These are phyloP conservation scores for Vulpes vulpes DNA, from an alignment of 2,113 vertebrate genomes.

Conservation along the genomic window DNA sequence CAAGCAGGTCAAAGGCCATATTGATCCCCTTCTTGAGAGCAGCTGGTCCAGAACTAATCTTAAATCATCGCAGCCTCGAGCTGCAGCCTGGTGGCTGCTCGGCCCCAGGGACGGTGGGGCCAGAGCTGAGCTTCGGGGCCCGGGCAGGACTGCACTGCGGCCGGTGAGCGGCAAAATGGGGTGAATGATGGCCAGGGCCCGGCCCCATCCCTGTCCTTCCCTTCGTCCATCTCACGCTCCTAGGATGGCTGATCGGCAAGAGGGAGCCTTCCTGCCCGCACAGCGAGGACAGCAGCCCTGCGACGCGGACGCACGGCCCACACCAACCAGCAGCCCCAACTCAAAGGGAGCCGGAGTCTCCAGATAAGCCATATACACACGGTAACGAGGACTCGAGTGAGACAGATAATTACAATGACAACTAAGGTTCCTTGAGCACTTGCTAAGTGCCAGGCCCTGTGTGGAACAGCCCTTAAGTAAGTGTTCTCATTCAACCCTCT, in stretches of 20 bases:
- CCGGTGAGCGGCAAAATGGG: rapidly evolving
- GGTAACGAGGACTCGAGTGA: rapidly evolving
- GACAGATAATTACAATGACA: rapidly evolving
- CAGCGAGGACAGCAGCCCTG: rapidly evolving
- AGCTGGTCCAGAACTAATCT: neutral
- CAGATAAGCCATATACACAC: rapidly evolving
- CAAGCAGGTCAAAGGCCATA: neutral
- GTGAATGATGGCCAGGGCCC: neutral
- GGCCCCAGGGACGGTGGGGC: rapidly evolving
- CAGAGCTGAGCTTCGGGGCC: neutral
- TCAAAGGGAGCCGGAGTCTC: neutral
- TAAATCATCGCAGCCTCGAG: rapidly evolving
- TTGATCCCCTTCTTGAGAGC: neutral
- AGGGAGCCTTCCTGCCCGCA: neutral
- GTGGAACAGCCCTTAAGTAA: too few relatives aligned
- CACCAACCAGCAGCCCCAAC: rapidly evolving
- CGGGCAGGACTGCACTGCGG: neutral
- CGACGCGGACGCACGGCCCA: rapidly evolving
- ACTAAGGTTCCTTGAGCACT: rapidly evolving
- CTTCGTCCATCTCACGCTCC: rapidly evolving
- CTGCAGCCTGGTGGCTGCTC: neutral
- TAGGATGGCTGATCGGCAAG: rapidly evolving
- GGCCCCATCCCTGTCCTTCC: rapidly evolving
- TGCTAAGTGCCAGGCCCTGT: rapidly evolving
- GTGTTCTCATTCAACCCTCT: neutral